Evolutionary conservation across 1,140 invertebrate species (phyloP), one percentile per base, ranked within the genome.

Genomic region (Bradysia coprophila): DNA sequence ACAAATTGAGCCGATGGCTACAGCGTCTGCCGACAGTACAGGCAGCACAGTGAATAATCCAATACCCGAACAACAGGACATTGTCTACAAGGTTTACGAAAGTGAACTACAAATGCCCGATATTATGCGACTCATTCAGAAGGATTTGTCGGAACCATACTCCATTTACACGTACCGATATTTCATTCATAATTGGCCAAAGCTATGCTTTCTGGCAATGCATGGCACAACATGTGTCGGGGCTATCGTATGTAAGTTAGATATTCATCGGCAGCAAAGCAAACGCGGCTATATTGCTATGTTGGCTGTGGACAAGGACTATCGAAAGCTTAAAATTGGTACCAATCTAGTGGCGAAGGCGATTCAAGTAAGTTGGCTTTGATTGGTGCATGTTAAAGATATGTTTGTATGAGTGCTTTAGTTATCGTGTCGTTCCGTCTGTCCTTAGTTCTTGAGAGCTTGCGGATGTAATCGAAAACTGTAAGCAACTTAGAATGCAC

Each of bases 91-190:
- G 51, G 75, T 82, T 54, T 87, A 92, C 66, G 69, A 88, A 67
- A 78, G 78, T 45, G 90, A 94, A 69, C 55, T 78, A 46, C 88
- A 94, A 68, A 91, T 95, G 86, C 79, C 85, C 48, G 78, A 88
- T 57, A 97, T 98, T 49, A 98, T 98, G 89, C 79, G 84, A 70
- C 76, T 98, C 53, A 98, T 98, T 59, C 92, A 96, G 58, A 95
- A 93, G 62, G 95, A 98, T 69, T 71, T 99, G 47, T 97, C 93
- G 46, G 95, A 99, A 75, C 95, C 95, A 21, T 99, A 99, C 70
- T 98, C 93, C 45, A 97, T 99, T 68, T 99, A 98, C 65, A 98
- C 95, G 28, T 99, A 99, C 72, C 79, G 95, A 70, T 99, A 98
- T 74, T 99, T 99, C 71, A 98, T 98, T 63, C 91, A 98, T 63